Percentiles rank a stretch among this genome's conserved stretches.
Evolutionary conservation across 2,888 invertebrate genomes (phyloP).

Genomic region (Nasonovia ribisnigri): DNA sequence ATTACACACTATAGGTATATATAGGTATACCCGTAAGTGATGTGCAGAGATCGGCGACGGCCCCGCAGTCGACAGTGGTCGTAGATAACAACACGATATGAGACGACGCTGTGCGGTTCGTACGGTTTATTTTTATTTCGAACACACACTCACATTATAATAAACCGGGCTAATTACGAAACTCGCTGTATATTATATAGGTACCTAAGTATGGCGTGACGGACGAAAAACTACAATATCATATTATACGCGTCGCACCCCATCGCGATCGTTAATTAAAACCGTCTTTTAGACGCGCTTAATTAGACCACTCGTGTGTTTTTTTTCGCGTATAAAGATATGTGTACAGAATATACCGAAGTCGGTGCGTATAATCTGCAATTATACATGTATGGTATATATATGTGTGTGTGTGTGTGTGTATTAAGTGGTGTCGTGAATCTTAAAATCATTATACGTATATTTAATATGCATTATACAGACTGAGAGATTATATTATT

Average conservation of each 20-base stretch:
- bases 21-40: neutral
- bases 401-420: no score
- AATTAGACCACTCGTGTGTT: slow-evolving; percentile 30
- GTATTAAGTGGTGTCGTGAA: slow-evolving; percentile 45
- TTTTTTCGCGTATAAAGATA: neutral
- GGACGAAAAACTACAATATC: neutral
- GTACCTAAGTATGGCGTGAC: neutral
- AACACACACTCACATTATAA: neutral
- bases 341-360: no score
- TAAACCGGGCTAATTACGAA: slow-evolving; percentile 44
- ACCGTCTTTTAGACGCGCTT: slow-evolving; percentile 24
- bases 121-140: slow-evolving; percentile 15
- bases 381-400: neutral
- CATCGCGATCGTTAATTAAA: slow-evolving; percentile 58
- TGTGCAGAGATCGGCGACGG: neutral
- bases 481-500: neutral
- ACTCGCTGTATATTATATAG: neutral
- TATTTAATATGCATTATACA: neutral
- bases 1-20: no score
- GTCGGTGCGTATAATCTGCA: no score
- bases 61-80: neutral
- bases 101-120: neutral
- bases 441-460: slow-evolving; percentile 24
- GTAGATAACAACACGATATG: neutral
- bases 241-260: neutral